These are phyloP conservation scores for Koerneria pararmatus DNA, from an alignment of 2,888 invertebrate genomes.

Conservation along the genomic window DNA sequence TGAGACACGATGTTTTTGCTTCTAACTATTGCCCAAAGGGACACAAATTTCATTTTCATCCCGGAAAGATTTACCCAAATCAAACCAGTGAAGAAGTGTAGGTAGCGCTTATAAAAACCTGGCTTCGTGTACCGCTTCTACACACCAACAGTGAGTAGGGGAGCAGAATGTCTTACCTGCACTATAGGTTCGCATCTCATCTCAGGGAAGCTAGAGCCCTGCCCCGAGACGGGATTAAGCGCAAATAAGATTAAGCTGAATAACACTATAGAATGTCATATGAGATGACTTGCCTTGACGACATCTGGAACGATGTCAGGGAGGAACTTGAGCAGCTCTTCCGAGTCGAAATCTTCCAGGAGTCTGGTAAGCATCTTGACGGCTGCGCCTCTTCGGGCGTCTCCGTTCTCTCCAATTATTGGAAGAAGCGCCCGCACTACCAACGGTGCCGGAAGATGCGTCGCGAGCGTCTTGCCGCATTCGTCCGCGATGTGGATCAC, in stretches of 20 bases:
- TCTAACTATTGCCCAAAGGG: too few relatives aligned
- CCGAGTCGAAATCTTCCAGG: slow-evolving; percentile 26
- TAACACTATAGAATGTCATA: background rate
- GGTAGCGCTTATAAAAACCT: too few relatives aligned
- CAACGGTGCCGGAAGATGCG: slow-evolving; percentile 76
- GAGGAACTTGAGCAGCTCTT: slow-evolving; percentile 69
- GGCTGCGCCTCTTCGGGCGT: slow-evolving; percentile 76
- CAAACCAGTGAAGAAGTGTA: too few relatives aligned
- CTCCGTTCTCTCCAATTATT: slow-evolving; percentile 76
- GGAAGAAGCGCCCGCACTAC: slow-evolving; percentile 65
- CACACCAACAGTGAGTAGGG: too few relatives aligned
- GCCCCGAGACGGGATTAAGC: too few relatives aligned
- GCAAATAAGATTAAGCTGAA: too few relatives aligned
- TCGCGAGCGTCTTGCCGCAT: slow-evolving; percentile 75
- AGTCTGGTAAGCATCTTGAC: slow-evolving; percentile 75
- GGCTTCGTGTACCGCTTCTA: too few relatives aligned
- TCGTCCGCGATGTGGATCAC: slow-evolving; percentile 75
- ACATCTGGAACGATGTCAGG: slow-evolving; percentile 81
- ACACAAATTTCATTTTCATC: too few relatives aligned
- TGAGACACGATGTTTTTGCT: too few relatives aligned
- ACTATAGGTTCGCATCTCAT: too few relatives aligned
- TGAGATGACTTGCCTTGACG: slow-evolving; percentile 76
- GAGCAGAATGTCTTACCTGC: background rate
- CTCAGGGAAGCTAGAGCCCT: too few relatives aligned
- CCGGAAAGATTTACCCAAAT: too few relatives aligned